Evolutionary conservation across 2,888 invertebrate genomes (phyloP).

Genomic region (Aspidiotus rigidus): DNA sequence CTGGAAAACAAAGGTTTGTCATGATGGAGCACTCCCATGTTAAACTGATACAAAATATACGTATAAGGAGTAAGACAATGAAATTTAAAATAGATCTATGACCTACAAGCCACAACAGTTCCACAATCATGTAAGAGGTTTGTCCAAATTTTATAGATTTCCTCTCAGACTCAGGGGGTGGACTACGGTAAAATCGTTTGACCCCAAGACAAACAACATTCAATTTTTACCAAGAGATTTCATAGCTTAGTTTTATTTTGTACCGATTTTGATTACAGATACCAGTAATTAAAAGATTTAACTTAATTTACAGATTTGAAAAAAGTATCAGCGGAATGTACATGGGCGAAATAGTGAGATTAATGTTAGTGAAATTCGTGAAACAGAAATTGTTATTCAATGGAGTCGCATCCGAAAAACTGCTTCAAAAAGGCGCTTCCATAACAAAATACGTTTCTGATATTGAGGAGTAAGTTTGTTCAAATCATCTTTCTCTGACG

Average conservation of each 20-base stretch:
- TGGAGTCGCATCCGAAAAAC: slow-evolving; percentile 68
- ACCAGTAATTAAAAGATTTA: background rate
- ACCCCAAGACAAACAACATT: no score
- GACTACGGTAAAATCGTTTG: no score
- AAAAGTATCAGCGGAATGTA: slow-evolving; percentile 99
- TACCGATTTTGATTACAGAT: background rate
- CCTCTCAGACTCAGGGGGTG: no score
- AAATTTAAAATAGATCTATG: no score
- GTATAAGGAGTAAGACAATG: no score
- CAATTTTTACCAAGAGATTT: no score
- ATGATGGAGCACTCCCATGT: background rate
- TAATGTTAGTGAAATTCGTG: slow-evolving; percentile 73
- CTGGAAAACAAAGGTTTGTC: slow-evolving; percentile 66
- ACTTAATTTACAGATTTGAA: slow-evolving; percentile 50
- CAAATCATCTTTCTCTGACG: no score
- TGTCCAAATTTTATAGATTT: no score
- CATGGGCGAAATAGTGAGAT: slow-evolving; percentile 88
- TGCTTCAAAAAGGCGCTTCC: slow-evolving; percentile 72
- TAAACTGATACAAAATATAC: background rate
- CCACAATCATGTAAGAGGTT: no score
- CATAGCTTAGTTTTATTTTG: background rate
- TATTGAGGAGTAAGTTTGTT: slow-evolving; percentile 63
- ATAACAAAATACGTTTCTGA: slow-evolving; percentile 97
- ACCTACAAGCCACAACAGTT: no score
- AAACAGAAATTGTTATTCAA: slow-evolving; percentile 70